Base-by-base conservation (phyloP, 2,888 invertebrate species). In the Megalurothrips usitatus region DNA sequence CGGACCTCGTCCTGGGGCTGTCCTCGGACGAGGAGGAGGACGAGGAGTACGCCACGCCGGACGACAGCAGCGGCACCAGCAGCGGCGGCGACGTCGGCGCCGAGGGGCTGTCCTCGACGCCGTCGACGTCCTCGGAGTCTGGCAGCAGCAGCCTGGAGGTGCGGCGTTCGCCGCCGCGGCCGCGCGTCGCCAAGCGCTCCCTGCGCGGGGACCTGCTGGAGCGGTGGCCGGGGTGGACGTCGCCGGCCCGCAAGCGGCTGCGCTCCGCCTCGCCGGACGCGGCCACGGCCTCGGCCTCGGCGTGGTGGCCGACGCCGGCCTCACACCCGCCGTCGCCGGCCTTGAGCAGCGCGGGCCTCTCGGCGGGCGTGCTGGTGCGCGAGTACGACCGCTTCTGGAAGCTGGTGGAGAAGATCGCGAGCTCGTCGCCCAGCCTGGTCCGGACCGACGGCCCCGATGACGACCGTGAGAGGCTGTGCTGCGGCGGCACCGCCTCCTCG, bases 321-420 rank as follows among this genome's bases (percentile, higher is more conserved):
- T 10, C 58, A n/a, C n/a, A 17, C 58, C n/a, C 58, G 58, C 58
- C 58, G 4, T 17, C 19, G 19, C n/a, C 58, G 58, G n/a, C 58
- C 58, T n/a, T 14, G 58, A 10, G 52, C 52, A 52, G 6, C 10
- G 52, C 52, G 19, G 52, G 14, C 14, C 17, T 17, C 58, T 17
- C 23, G 23, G 26, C 26, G 68, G 68, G 68, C 1, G 8, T 26
- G 12, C 58, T 58, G 58, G 58, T 58, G 58, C 58, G 58, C 17
- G 58, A 58, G 68, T 75, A 26, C 26, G 68, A 75, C 68, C 68
- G 68, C 26, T 75, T 75, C 68, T 75, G 68, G 68, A 23, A 75
- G 68, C 68, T 75, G 68, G 68, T 75, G 26, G 68, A 75, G 68
- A 75, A 26, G 68, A 75, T 75, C 68, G 68, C 68, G 1, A 75